Base-by-base conservation (phyloP, 2,888 invertebrate genomes). In the Hesperia comma region DNA sequence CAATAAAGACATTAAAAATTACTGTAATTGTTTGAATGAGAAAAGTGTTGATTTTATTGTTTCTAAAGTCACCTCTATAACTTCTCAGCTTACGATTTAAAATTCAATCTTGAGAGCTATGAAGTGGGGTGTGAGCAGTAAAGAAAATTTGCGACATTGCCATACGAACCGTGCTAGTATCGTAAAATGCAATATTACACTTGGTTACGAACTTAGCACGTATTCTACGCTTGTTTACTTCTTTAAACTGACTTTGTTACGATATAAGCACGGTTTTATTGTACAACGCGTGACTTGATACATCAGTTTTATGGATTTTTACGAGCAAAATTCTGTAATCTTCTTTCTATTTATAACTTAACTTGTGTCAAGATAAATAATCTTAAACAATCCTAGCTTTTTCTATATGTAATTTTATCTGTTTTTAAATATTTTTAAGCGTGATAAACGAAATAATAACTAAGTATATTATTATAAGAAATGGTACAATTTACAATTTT, bases 181-280 rank as follows among this genome's bases (percentile, higher is more conserved):
- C 64, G 19, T 64, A 58, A 41, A 58, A 53, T 26, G 26, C 63
- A 51, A 61, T 51, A 15, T 40, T 51, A 40, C 21, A 57, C 63
- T 61, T 0, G 12, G 21, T 56, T 33, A 56, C 56, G 21, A 63
- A 7, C 17, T 46, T 43, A 43, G 15, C 43, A 43, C 15, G 43
- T 43, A 43, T 17, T 17, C 6, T 49, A 49, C 43, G 17, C 33
- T 55, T 55, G 41, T 26, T 57, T 57, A 57, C 63, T n/a, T 21
- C 14, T 40, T 55, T 7, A 41, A 41, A 12, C 19, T 7, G 21
- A 14, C 40, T 57, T 57, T 40, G 56, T 57, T 41, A 57, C 21
- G 40, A n/a, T 51, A 62, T 71, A 57, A 75, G 72, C 68, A 66
- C 51, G 61, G 37, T 55, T 66, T 67, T 68, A 69, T 67, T 53